Conservation (phyloP, 2,797 vertebrate species). For the Alosa sapidissima region DNA sequence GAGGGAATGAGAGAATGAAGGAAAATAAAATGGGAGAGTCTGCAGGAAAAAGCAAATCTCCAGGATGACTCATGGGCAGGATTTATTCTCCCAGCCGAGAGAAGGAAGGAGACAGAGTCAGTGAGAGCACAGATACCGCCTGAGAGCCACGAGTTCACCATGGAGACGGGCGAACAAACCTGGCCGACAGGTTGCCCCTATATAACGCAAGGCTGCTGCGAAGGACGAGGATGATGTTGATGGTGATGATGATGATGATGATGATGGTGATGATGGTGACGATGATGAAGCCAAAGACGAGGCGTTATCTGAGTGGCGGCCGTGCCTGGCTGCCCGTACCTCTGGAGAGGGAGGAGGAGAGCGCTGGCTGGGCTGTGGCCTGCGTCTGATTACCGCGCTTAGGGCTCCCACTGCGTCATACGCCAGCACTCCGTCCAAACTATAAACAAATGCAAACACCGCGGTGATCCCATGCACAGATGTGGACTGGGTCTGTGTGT, state of each 20-base stretch:
- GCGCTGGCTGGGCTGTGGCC: background rate
- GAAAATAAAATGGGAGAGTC: conserved; percentile 15
- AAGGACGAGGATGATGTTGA: background rate
- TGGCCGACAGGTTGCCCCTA: background rate
- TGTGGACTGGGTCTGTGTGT: conserved; percentile 39
- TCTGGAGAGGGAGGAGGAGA: background rate
- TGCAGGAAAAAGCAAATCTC: conserved; percentile 12
- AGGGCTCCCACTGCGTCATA: background rate
- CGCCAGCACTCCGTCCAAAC: background rate
- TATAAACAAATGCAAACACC: conserved; percentile 1
- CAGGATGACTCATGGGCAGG: conserved; percentile 6
- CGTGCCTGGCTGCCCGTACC: background rate
- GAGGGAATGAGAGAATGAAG: background rate
- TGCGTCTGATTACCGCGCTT: background rate
- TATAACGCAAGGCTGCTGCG: background rate
- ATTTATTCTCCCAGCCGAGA: background rate
- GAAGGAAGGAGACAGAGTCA: background rate
- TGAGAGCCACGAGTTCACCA: background rate
- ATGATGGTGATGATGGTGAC: background rate
- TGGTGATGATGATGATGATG: background rate
- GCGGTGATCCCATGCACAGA: conserved; percentile 13
- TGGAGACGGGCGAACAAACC: background rate
- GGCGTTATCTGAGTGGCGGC: background rate
- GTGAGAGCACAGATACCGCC: background rate
- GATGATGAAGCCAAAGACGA: background rate